Evolutionary conservation across 2,113 vertebrate species (phyloP).

Genomic region (Chiloscyllium plagiosum): DNA sequence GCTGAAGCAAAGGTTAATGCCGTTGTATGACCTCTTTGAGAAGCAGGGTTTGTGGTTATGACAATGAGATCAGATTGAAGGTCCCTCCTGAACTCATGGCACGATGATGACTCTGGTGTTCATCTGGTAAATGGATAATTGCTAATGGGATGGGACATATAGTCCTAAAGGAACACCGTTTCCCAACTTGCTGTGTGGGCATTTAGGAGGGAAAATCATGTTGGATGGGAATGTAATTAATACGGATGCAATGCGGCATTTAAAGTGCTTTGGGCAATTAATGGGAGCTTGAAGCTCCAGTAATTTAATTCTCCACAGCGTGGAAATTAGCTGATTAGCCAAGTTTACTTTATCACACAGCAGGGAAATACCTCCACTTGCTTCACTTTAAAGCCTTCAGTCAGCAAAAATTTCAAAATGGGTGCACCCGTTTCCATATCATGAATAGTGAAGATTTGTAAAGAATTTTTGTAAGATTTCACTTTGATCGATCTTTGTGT

Average conservation of each 20-base stretch:
- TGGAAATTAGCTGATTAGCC: constrained; percentile 14
- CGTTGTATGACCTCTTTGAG: neutral
- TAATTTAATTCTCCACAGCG: neutral
- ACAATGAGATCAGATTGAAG: neutral
- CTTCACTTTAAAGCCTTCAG: neutral
- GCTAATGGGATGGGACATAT: neutral
- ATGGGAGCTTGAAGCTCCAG: neutral
- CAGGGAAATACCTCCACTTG: neutral
- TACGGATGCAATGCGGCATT: neutral
- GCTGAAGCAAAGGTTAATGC: neutral
- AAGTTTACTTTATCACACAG: constrained; percentile 1
- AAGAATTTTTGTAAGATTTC: neutral
- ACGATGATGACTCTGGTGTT: neutral
- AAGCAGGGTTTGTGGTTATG: neutral
- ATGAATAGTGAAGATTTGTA: neutral
- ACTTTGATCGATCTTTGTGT: neutral
- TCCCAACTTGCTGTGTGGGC: neutral
- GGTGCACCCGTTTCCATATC: neutral
- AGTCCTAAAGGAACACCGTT: neutral
- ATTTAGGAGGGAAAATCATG: neutral
- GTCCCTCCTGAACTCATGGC: neutral
- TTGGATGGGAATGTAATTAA: neutral
- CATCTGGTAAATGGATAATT: neutral
- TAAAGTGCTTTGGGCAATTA: constrained; percentile 6
- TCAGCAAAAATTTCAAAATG: neutral